Evolutionary conservation across 2,797 vertebrate genomes (phyloP).

Genomic region (Platalea minor): DNA sequence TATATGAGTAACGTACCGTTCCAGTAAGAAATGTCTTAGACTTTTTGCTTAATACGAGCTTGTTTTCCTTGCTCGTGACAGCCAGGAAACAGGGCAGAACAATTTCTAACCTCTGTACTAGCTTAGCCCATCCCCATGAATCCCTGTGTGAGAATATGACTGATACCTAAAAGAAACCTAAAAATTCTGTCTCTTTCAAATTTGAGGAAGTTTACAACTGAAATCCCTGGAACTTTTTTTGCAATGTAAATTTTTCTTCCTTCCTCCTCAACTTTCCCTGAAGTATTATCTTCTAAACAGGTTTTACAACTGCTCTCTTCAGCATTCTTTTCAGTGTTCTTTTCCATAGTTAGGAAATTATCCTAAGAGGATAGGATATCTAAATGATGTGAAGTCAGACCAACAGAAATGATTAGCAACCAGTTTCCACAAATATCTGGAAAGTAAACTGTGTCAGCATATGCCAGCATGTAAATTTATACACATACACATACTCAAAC

Average conservation of each 20-base stretch:
- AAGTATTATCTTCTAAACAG: background rate
- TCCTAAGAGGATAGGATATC: background rate
- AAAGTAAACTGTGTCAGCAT: background rate
- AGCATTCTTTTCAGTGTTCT: background rate
- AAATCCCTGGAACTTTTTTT: background rate
- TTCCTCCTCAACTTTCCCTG: background rate
- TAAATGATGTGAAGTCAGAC: background rate
- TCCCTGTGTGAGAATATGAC: background rate
- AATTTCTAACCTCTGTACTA: background rate
- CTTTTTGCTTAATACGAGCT: background rate
- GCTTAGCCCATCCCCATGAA: background rate
- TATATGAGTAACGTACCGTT: background rate
- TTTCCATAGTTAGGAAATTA: background rate
- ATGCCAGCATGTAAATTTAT: background rate
- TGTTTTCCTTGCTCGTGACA: background rate
- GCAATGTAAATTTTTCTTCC: background rate
- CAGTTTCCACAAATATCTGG: background rate
- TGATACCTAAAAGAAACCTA: background rate
- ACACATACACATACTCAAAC: background rate
- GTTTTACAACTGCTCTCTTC: background rate
- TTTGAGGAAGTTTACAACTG: background rate
- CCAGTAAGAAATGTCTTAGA: background rate
- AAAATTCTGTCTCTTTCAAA: background rate
- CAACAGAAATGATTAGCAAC: background rate
- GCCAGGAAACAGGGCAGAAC: background rate